These are phyloP conservation scores for Tautogolabrus adspersus DNA, from an alignment of 2,113 vertebrate species.

Conservation along the genomic window DNA sequence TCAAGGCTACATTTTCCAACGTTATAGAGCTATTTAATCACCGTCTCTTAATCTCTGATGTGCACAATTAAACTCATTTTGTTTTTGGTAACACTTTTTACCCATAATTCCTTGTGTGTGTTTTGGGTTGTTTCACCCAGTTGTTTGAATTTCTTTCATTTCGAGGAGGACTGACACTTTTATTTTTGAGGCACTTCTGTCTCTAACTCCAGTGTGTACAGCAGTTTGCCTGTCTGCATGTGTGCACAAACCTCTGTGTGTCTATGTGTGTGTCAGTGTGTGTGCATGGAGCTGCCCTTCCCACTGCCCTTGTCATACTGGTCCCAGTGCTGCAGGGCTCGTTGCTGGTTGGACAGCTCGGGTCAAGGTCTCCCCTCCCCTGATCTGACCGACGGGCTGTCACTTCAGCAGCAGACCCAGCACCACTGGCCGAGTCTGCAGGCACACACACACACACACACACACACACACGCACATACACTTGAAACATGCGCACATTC, in stretches of 20 bases:
- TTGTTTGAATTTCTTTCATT: slow-evolving; percentile 23
- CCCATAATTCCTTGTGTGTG: slow-evolving; percentile 28
- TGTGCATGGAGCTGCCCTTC: slow-evolving; percentile 67
- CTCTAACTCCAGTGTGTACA: slow-evolving; percentile 25
- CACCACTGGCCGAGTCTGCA: slow-evolving; percentile 52
- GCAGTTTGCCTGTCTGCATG: slow-evolving; percentile 14
- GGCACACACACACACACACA: slow-evolving; percentile 36
- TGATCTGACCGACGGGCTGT: slow-evolving; percentile 81
- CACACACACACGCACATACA: not conserved
- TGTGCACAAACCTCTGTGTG: not conserved
- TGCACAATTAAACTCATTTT: not conserved
- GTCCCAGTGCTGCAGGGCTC: slow-evolving; percentile 77
- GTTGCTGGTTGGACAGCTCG: slow-evolving; percentile 76
- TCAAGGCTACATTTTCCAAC: not conserved
- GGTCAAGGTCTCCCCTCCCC: slow-evolving; percentile 80
- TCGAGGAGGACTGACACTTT: slow-evolving; percentile 32
- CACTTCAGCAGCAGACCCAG: slow-evolving; percentile 61
- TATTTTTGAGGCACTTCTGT: slow-evolving; percentile 49
- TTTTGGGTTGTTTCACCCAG: slow-evolving; percentile 15
- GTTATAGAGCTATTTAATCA: not conserved
- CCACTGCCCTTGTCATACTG: slow-evolving; percentile 80
- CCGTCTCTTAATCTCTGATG: not conserved
- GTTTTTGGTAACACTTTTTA: not conserved
- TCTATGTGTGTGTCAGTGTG: slow-evolving; percentile 26
- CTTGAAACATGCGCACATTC: not conserved